A percentile compares a stretch with the other conserved stretches of the same genome.
Evolutionary conservation across 37 sponge, comb jelly and placozoan species (phyloP).

Genomic region (Tethya wilhelma): DNA sequence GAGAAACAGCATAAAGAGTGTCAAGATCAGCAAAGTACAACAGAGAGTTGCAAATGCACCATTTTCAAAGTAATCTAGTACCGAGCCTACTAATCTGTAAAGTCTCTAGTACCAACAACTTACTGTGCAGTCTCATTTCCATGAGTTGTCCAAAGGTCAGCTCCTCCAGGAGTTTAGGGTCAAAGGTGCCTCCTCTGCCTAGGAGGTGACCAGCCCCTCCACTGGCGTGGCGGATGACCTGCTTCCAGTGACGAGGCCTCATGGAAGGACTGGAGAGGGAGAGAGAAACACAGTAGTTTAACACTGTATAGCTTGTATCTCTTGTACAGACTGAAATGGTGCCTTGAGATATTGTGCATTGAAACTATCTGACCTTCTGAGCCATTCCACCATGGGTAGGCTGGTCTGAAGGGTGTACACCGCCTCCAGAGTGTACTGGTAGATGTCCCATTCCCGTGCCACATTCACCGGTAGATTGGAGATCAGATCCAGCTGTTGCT

Average conservation of each 20-base stretch:
- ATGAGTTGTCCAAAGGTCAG: conserved; percentile 58
- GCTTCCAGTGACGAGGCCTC: conserved; percentile 98
- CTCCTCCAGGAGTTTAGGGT: conserved; percentile 33
- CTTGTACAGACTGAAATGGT: too few species aligned
- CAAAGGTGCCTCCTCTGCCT: conserved; percentile 35
- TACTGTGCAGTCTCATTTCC: conserved; percentile 53
- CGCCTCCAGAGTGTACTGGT: neutral
- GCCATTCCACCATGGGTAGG: conserved; percentile 21
- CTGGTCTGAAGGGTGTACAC: conserved; percentile 23
- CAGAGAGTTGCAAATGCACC: too few species aligned
- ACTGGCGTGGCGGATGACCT: conserved; percentile 59
- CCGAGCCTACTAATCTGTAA: too few species aligned
- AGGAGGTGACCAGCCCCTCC: conserved; percentile 10
- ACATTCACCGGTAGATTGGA: conserved; percentile 9
- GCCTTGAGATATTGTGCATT: neutral
- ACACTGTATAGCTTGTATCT: neutral
- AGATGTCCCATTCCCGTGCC: conserved; percentile 47
- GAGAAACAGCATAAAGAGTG: too few species aligned
- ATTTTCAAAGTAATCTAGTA: too few species aligned
- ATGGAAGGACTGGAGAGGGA: conserved; percentile 51
- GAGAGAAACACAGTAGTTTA: neutral
- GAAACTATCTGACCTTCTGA: conserved; percentile 23
- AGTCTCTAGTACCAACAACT: too few species aligned
- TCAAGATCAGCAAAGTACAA: too few species aligned
- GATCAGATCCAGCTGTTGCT: conserved; percentile 43